These are phyloP conservation scores for Charina bottae DNA, from an alignment of 2,113 vertebrate species.

Conservation along the genomic window DNA sequence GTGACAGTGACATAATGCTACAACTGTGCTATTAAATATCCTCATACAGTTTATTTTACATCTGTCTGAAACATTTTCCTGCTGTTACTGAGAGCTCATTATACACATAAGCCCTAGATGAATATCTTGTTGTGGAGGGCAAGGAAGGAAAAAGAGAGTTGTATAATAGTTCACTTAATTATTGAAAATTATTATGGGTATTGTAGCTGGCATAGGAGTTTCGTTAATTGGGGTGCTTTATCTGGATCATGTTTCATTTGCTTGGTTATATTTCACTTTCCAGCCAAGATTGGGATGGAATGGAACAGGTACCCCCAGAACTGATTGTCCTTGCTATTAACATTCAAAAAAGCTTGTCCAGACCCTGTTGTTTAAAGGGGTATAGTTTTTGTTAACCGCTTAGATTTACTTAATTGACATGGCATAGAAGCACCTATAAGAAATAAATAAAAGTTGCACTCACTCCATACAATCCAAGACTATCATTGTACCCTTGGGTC, in stretches of 20 bases:
- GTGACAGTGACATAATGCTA: conserved; percentile 19
- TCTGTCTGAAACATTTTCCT: background rate
- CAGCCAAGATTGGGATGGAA: background rate
- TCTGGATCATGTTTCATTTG: background rate
- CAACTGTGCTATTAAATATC: conserved; percentile 14
- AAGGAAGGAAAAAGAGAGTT: background rate
- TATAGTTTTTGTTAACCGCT: background rate
- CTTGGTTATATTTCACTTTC: background rate
- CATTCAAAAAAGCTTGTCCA: background rate
- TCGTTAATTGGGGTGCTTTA: background rate
- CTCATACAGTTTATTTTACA: conserved; percentile 12
- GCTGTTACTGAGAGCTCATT: background rate
- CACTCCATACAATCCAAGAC: background rate
- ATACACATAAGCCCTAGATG: background rate
- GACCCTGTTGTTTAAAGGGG: background rate
- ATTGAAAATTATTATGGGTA: background rate
- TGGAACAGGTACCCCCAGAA: background rate
- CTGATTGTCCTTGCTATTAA: background rate
- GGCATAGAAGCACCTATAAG: background rate
- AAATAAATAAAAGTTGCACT: background rate
- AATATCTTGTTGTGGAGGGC: background rate
- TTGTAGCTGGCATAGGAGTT: background rate
- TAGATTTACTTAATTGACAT: background rate
- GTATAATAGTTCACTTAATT: background rate
- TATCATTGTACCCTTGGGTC: background rate